A percentile compares a stretch with the other conserved stretches of the same genome.
These are phyloP conservation scores for Tridacna gigas DNA, from an alignment of 2,888 invertebrate genomes.

Conservation along the genomic window DNA sequence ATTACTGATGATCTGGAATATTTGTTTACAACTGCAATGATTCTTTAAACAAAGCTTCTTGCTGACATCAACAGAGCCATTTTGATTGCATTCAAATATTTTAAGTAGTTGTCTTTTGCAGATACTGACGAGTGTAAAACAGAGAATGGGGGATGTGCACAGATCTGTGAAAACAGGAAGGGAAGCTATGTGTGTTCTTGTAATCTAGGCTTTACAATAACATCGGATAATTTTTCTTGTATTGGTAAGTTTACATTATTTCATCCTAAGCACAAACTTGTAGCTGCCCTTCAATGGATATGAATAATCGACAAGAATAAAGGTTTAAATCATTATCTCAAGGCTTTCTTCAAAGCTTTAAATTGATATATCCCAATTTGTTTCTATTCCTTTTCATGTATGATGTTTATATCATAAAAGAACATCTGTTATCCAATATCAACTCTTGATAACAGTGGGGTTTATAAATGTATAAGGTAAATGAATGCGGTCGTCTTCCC, in stretches of 20 bases:
- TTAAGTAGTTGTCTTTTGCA: background rate
- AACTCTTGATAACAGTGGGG: no score
- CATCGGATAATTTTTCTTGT: background rate
- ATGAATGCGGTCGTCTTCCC: no score
- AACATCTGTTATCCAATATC: no score
- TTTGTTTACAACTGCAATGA: background rate
- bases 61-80: background rate
- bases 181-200: conserved; percentile 5
- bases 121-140: conserved; percentile 4
- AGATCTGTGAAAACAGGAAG: background rate
- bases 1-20: no score
- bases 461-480: no score
- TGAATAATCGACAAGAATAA: background rate
- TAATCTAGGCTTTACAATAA: background rate
- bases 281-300: background rate
- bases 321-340: background rate
- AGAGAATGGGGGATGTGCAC: conserved; percentile 6
- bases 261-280: background rate
- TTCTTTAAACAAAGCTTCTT: background rate
- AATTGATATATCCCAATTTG: no score
- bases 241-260: background rate
- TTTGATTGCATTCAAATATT: background rate
- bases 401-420: no score
- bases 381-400: no score
- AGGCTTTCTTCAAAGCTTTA: no score